These are phyloP conservation scores for Ophiothrix spiculata DNA, from an alignment of 35 echinoderm and acorn worm genomes.

Conservation along the genomic window DNA sequence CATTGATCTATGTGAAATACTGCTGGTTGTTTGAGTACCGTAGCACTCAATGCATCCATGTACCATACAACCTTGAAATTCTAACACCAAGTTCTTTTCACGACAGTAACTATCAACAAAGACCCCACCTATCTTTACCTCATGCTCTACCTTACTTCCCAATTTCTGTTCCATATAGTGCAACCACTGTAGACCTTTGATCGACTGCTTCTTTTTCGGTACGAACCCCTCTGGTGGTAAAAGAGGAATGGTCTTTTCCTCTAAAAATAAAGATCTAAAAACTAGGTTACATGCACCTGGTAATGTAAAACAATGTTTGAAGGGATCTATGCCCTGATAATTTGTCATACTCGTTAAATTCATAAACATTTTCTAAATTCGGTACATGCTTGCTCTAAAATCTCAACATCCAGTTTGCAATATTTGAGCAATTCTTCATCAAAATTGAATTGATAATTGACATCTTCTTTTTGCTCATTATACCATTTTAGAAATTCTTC, in stretches of 20 bases:
- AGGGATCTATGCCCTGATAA: constrained; percentile 27
- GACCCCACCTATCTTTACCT: neutral
- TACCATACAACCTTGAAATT: neutral
- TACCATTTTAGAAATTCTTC: constrained; percentile 21
- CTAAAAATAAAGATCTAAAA: constrained; percentile 13
- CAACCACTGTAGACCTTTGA: neutral
- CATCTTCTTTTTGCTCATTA: neutral
- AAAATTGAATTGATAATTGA: neutral
- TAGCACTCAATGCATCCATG: neutral
- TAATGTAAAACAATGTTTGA: constrained; percentile 23
- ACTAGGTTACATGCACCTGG: constrained; percentile 30
- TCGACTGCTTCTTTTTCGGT: neutral
- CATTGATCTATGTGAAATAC: neutral
- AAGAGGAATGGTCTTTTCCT: neutral
- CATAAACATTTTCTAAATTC: constrained; percentile 12
- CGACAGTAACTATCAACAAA: neutral
- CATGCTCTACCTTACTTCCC: neutral
- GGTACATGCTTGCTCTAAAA: neutral
- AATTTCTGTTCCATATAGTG: neutral
- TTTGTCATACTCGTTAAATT: neutral
- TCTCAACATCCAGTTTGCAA: constrained; percentile 10
- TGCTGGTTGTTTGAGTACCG: neutral
- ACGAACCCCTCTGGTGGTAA: neutral
- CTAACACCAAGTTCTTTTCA: neutral
- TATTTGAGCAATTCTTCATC: neutral